Conservation (phyloP, 2,113 vertebrate species). For the Amazona vittata region DNA sequence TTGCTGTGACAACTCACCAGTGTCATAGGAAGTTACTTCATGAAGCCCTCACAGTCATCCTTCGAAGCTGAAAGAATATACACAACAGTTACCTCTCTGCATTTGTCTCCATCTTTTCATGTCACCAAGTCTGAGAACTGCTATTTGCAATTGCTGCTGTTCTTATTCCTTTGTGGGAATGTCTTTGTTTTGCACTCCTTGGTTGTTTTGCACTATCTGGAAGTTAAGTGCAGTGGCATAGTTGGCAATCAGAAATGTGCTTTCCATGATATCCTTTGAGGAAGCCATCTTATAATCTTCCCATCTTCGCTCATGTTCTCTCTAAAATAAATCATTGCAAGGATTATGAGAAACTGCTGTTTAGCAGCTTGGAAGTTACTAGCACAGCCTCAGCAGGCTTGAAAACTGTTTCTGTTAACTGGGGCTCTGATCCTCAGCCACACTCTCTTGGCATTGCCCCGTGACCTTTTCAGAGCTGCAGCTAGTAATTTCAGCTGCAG, state of each 20-base stretch:
- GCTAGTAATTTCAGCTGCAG: not conserved
- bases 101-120: not conserved
- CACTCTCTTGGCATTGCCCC: not conserved
- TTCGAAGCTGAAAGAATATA: not conserved
- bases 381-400: not conserved
- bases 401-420: not conserved
- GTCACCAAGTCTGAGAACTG: not conserved
- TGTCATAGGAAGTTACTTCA: not conserved
- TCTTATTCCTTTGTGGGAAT: not conserved
- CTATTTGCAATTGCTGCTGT: not conserved
- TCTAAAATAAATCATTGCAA: not conserved
- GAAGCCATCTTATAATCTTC: not conserved
- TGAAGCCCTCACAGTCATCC: not conserved
- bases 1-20: not conserved
- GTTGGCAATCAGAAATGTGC: not conserved
- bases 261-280: not conserved
- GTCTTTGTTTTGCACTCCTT: not conserved
- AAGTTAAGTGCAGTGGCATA: not conserved
- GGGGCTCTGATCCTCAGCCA: not conserved
- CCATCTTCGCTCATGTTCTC: not conserved
- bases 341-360: not conserved
- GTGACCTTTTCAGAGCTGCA: not conserved
- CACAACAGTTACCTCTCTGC: not conserved
- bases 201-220: not conserved
- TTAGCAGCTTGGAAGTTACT: not conserved